Conservation (phyloP, 1,140 invertebrate species). For the Copidosoma floridanum region DNA sequence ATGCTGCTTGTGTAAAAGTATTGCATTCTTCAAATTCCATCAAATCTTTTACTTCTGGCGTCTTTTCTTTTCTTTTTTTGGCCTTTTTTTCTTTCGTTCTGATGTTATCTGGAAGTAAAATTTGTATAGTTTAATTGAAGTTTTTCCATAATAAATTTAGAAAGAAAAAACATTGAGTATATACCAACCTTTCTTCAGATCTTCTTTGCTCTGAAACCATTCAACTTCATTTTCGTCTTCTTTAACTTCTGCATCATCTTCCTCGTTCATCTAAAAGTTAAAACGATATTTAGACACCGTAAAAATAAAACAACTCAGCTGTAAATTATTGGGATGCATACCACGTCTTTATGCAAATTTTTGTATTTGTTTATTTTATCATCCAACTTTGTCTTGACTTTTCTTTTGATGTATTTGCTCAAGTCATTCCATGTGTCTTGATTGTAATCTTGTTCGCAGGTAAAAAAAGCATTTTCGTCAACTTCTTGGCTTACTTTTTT, state of each 20-base stretch:
- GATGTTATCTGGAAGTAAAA: conserved; percentile 39
- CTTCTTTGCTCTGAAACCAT: conserved; percentile 71
- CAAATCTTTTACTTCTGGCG: conserved; percentile 58
- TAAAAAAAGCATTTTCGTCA: conserved; percentile 73
- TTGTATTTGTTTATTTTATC: conserved; percentile 77
- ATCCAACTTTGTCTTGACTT: conserved; percentile 77
- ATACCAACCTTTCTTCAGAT: conserved; percentile 64
- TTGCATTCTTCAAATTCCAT: conserved; percentile 75
- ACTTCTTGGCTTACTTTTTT: conserved; percentile 76
- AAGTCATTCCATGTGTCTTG: conserved; percentile 83
- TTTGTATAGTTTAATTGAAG: conserved; percentile 3
- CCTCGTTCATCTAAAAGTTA: too few relatives aligned
- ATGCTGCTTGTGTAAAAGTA: conserved; percentile 67
- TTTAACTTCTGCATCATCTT: conserved; percentile 41
- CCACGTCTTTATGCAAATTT: conserved; percentile 50
- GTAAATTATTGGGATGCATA: conserved; percentile 35
- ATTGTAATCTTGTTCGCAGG: conserved; percentile 72
- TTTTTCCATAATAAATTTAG: conserved; percentile 4
- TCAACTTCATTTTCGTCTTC: too few relatives aligned
- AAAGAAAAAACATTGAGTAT: background rate
- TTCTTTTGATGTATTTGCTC: conserved; percentile 77
- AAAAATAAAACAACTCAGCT: too few relatives aligned
- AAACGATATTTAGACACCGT: too few relatives aligned
- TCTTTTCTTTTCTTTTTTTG: conserved; percentile 53
- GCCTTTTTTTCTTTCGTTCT: conserved; percentile 44